These are phyloP conservation scores for Chaetodon auriga DNA, from an alignment of 2,113 vertebrate species.

Conservation along the genomic window DNA sequence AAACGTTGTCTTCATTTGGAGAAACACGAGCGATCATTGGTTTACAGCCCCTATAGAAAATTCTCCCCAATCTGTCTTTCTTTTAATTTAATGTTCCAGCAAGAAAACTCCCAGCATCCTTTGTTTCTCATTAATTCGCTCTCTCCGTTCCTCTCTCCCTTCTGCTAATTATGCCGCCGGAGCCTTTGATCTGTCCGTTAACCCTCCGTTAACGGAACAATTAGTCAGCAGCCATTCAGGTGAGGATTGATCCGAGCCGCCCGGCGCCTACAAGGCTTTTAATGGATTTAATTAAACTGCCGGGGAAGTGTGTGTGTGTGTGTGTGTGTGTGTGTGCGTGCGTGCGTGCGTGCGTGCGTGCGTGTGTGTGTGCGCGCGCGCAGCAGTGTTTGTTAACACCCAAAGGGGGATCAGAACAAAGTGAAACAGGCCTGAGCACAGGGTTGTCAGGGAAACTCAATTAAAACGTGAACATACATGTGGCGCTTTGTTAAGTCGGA, in stretches of 20 bases:
- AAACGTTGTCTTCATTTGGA: slow-evolving; percentile 9
- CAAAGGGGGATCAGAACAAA: slow-evolving; percentile 55
- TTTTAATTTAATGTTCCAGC: slow-evolving; percentile 37
- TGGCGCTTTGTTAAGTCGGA: slow-evolving; percentile 40
- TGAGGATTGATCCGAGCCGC: slow-evolving; percentile 79
- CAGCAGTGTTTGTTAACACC: slow-evolving; percentile 25
- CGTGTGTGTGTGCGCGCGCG: slow-evolving; percentile 12
- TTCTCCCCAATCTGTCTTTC: not conserved
- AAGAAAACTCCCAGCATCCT: slow-evolving; percentile 66
- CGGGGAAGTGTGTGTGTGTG: slow-evolving; percentile 28
- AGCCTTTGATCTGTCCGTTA: slow-evolving; percentile 84
- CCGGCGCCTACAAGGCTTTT: slow-evolving; percentile 77
- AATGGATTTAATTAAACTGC: slow-evolving; percentile 84
- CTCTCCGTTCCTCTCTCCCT: slow-evolving; percentile 44
- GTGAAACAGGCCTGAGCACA: slow-evolving; percentile 53
- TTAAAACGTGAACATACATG: slow-evolving; percentile 53
- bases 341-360: slow-evolving; percentile 16
- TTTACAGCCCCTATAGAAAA: slow-evolving; percentile 3
- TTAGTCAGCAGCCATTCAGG: slow-evolving; percentile 82
- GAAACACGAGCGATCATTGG: not conserved
- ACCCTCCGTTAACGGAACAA: slow-evolving; percentile 78
- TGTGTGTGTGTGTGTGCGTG: slow-evolving; percentile 15
- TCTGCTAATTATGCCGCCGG: slow-evolving; percentile 68
- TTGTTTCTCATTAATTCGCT: slow-evolving; percentile 70
- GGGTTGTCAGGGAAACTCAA: slow-evolving; percentile 68